phyloP scores from a whole-genome alignment of 1,140 invertebrate species.

The Carcinoscorpius rotundicauda region DNA sequence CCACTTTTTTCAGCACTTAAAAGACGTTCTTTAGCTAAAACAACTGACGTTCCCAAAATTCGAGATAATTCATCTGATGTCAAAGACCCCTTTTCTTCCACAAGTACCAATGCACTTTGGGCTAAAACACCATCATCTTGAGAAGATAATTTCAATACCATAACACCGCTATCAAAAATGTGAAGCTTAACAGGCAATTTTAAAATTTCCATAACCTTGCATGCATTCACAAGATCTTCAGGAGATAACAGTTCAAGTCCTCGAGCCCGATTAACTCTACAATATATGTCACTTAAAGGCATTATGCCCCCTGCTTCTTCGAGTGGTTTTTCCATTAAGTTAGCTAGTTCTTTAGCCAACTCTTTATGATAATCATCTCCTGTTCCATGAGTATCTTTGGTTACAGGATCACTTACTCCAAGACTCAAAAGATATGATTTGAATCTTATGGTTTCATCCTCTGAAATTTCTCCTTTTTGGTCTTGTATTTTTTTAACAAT shows the following conservation, averaged over 20 bases:
- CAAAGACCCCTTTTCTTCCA: slow-evolving; percentile 55
- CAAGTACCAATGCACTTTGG: neutral
- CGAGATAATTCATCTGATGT: slow-evolving; percentile 77
- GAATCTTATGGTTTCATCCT: slow-evolving; percentile 92
- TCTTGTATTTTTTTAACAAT: slow-evolving; percentile 91
- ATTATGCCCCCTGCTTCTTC: slow-evolving; percentile 89
- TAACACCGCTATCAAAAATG: slow-evolving; percentile 79
- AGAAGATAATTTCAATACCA: slow-evolving; percentile 66
- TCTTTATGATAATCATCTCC: slow-evolving; percentile 76
- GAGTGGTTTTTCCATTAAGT: slow-evolving; percentile 66
- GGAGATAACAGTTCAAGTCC: slow-evolving; percentile 67
- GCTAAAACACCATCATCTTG: slow-evolving; percentile 48
- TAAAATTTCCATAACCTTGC: slow-evolving; percentile 48
- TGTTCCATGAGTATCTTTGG: slow-evolving; percentile 69
- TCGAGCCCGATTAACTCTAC: slow-evolving; percentile 67
- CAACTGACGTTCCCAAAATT: slow-evolving; percentile 63
- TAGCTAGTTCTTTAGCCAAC: slow-evolving; percentile 71
- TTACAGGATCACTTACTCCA: slow-evolving; percentile 84
- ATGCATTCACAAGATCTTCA: slow-evolving; percentile 87
- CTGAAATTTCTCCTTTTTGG: slow-evolving; percentile 88
- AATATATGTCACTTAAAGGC: slow-evolving; percentile 91
- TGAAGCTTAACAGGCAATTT: slow-evolving; percentile 51
- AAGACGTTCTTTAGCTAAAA: slow-evolving; percentile 72
- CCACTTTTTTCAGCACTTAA: slow-evolving; percentile 69
- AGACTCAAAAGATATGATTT: slow-evolving; percentile 92